Evolutionary conservation across 2,797 vertebrate genomes (phyloP), one percentile per base, ranked within the genome.

Genomic region (Onychomys arenicola): DNA sequence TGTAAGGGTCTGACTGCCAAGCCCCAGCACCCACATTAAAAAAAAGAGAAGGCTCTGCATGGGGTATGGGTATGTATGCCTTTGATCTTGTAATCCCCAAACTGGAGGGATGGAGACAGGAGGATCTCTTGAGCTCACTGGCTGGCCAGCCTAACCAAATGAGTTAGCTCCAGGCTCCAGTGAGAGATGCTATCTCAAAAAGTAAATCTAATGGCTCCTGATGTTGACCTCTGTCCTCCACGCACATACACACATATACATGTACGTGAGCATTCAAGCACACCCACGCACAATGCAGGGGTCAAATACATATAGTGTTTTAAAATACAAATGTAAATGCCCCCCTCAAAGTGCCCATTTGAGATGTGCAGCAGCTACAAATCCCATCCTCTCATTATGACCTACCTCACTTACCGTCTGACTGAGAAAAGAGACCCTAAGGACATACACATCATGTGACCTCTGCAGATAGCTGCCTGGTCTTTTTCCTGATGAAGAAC

Each of bases 51-150:
- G 52, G 25, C 52, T 73, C 25, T 40, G 85, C 11, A 6, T 4
- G 8, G 52, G 25, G 69, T 6, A 6, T 4, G 21, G n/a, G 6
- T 69, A 23, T 2, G 16, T 89, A 27, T 0, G 2, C 11, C 71
- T 89, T 59, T 76, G 37, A 88, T 73, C 37, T 34, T 43, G 27
- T 76, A 75, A 59, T 59, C 69, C 71, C 27, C 43, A 29, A 43
- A 16, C 37, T 16, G 10, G 9, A 88, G 37, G 14, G n/a, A 40
- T 40, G 6, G 25, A 32, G 69, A 46, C 71, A 59, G 17, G 9
- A 10, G 8, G 5, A 34, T 76, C 37, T 57, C 25, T 73, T 75
- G 10, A 55, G 37, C 52, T 59, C 37, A 75, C 37, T 61, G 55
- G 17, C 71, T 43, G 37, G 69, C 69, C 69, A 88, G 69, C 52